Evolutionary conservation across 2,113 vertebrate genomes (phyloP).

Genomic region (Procavia capensis): DNA sequence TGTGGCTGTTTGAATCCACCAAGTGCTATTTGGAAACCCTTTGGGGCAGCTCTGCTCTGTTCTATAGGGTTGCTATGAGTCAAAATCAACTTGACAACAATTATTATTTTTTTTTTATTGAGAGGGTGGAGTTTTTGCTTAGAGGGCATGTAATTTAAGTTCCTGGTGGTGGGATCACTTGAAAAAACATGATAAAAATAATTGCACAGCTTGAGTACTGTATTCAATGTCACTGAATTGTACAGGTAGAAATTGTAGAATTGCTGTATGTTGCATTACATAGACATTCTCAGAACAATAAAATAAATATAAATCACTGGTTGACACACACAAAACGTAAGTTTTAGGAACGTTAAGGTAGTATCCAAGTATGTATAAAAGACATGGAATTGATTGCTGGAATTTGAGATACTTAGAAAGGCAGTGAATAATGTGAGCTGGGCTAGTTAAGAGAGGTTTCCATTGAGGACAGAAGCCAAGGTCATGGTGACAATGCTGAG

Average conservation of each 20-base stretch:
- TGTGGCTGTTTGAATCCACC: no score
- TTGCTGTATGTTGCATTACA: background rate
- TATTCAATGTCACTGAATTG: background rate
- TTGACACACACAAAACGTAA: background rate
- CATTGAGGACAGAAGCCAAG: background rate
- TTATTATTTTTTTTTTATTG: background rate
- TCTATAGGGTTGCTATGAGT: no score
- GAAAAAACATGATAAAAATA: background rate
- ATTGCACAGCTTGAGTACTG: background rate
- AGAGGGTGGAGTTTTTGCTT: background rate
- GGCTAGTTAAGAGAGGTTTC: background rate
- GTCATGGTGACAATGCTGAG: background rate
- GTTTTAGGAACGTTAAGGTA: background rate
- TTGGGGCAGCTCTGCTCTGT: no score
- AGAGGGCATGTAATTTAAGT: background rate
- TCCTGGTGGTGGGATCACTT: background rate
- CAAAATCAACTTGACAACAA: no score
- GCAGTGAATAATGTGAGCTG: background rate
- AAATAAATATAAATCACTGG: background rate
- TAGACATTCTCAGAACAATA: background rate
- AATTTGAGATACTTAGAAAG: constrained; percentile 1
- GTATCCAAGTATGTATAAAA: background rate
- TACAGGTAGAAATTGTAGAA: background rate
- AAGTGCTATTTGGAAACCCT: no score
- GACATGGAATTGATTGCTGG: background rate